Evolutionary conservation across 2,113 vertebrate species (phyloP), one percentile per base, ranked within the genome.

Genomic region (Cathartes aura): DNA sequence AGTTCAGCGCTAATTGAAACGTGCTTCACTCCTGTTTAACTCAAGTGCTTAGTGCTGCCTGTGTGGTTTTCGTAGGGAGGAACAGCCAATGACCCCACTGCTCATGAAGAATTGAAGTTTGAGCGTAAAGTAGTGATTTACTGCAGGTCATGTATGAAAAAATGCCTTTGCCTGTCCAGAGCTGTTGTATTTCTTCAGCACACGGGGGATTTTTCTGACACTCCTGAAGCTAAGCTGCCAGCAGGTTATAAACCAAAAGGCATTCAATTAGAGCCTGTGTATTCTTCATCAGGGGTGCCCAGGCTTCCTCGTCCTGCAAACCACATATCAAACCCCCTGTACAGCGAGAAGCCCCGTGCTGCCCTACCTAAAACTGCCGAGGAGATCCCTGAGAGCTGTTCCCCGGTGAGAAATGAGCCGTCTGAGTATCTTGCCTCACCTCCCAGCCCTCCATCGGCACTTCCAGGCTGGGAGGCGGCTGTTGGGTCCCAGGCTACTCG

Each of bases 391-490:
- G 76, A 27, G 42, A 58, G 23, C 30, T 40, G n/a, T 24, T 36
- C 15, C 11, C 11, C 0, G 0, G 2, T 45, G 55, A 53, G 34
- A 52, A 84, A 58, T 36, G 21, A 70, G 13, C 30, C 3, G 1
- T 26, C 48, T 56, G 19, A 0, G 0, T 24, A 9, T 12, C 43
- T 40, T 8, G 1, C n/a, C 53, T 73, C 58, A 26, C 19, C 19
- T 84, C 24, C 68, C n/a, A 15, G 60, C 22, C 29, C 21, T 67
- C 24, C 62, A 32, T 6, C 2, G 4, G n/a, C 55, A 36, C 14
- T 11, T 91, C 48, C 63, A 83, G 40, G 18, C 58, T 73, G 58
- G 48, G 48, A 67, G 32, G 45, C 1, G 12, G 29, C 29, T 70
- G 27, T 9, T 47, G 50, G 23, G 21, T 74, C 30, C 17, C 34